Percentiles rank a stretch among this genome's conserved stretches.
Evolutionary conservation across 2,113 vertebrate species (phyloP).

Genomic region (Pungitius pungitius): DNA sequence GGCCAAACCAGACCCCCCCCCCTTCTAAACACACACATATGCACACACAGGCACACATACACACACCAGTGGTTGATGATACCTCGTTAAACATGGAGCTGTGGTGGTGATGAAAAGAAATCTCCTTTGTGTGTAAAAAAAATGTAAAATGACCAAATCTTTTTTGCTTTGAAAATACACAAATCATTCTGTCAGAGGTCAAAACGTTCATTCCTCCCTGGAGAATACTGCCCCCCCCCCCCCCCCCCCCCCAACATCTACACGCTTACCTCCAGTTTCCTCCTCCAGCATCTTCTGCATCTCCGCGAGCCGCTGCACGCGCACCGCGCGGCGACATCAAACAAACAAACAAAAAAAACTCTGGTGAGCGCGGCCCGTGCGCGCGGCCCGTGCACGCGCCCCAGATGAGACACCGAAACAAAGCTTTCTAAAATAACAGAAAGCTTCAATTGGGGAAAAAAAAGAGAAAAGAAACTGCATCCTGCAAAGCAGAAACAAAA

Average conservation of each 20-base stretch:
- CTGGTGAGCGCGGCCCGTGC: conserved; percentile 38
- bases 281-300: too few species aligned
- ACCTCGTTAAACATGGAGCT: conserved; percentile 69
- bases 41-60: background rate
- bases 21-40: too few species aligned
- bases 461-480: too few species aligned
- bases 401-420: too few species aligned
- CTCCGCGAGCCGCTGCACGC: too few species aligned
- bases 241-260: too few species aligned
- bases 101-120: conserved; percentile 17
- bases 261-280: too few species aligned
- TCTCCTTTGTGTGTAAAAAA: background rate
- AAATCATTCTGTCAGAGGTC: conserved; percentile 10
- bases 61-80: conserved; percentile 29
- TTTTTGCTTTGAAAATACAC: background rate
- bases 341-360: background rate
- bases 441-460: too few species aligned
- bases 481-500: conserved; percentile 55
- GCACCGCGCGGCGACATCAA: background rate
- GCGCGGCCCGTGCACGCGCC: too few species aligned
- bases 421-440: too few species aligned
- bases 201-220: background rate
- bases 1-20: conserved; percentile 57
- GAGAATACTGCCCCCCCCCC: background rate
- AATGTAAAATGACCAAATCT: too few species aligned